A percentile compares a stretch with the other conserved stretches of the same genome.
phyloP scores from a whole-genome alignment of 2,888 invertebrate species.

The Crematogaster levior region DNA sequence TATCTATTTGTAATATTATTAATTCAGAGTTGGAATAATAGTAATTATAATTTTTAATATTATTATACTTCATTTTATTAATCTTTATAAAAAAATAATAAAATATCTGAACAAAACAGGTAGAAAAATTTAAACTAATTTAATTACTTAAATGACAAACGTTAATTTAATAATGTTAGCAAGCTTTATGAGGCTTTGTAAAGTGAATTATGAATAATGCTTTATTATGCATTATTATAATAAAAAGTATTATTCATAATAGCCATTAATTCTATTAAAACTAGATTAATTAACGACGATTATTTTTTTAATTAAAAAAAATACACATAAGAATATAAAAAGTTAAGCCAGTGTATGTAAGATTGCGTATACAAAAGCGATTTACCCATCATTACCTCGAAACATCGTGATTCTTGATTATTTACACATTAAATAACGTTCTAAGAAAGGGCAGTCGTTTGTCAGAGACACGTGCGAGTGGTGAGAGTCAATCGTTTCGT shows the following conservation, averaged over 20 bases:
- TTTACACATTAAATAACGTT: background rate
- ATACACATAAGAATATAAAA: background rate
- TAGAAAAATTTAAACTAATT: background rate
- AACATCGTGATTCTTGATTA: background rate
- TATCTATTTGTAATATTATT: background rate
- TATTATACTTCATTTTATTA: background rate
- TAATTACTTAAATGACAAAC: background rate
- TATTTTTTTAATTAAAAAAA: background rate
- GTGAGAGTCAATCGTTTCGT: conserved; percentile 1
- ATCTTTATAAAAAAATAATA: background rate
- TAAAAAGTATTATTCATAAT: background rate
- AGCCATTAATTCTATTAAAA: background rate
- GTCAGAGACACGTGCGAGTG: background rate
- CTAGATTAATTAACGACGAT: background rate
- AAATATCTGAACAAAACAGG: background rate
- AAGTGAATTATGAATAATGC: too few relatives aligned
- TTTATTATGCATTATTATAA: too few relatives aligned
- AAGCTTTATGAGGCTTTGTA: background rate
- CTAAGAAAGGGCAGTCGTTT: background rate
- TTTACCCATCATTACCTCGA: background rate
- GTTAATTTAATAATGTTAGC: background rate
- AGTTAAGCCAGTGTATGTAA: too few relatives aligned
- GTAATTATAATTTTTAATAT: background rate
- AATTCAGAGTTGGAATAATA: background rate
- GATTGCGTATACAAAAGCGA: background rate